phyloP scores from a whole-genome alignment of 1,140 invertebrate species.

The Aculops lycopersici region DNA sequence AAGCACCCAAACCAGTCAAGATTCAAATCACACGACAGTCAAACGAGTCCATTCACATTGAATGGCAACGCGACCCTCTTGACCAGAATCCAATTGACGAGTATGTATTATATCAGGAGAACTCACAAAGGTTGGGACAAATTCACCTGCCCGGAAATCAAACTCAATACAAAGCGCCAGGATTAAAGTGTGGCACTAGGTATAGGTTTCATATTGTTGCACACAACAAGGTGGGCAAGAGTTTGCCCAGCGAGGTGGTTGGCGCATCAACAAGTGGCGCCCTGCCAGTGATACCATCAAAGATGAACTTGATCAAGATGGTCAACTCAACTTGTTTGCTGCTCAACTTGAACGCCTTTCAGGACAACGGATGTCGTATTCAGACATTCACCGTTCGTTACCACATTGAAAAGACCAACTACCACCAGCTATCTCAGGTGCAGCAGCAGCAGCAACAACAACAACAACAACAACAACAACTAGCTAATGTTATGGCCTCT shows the following conservation, averaged over 20 bases:
- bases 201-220: slow-evolving; percentile 9
- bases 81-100: background rate
- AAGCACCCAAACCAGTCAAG: background rate
- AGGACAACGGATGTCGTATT: background rate
- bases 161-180: background rate
- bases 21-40: background rate
- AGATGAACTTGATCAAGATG: background rate
- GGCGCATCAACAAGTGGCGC: background rate
- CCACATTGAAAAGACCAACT: background rate
- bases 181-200: slow-evolving; percentile 2
- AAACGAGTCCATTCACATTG: background rate
- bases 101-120: slow-evolving; percentile 1
- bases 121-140: background rate
- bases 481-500: background rate
- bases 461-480: background rate
- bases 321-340: background rate
- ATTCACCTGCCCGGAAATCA: slow-evolving; percentile 1
- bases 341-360: background rate
- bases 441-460: background rate
- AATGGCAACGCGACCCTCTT: background rate
- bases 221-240: slow-evolving; percentile 8
- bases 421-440: background rate
- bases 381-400: background rate
- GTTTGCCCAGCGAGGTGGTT: background rate
- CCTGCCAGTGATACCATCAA: background rate